Evolutionary conservation across 2,113 vertebrate species (phyloP), one percentile per base, ranked within the genome.

Genomic region (Anoura caudifer): DNA sequence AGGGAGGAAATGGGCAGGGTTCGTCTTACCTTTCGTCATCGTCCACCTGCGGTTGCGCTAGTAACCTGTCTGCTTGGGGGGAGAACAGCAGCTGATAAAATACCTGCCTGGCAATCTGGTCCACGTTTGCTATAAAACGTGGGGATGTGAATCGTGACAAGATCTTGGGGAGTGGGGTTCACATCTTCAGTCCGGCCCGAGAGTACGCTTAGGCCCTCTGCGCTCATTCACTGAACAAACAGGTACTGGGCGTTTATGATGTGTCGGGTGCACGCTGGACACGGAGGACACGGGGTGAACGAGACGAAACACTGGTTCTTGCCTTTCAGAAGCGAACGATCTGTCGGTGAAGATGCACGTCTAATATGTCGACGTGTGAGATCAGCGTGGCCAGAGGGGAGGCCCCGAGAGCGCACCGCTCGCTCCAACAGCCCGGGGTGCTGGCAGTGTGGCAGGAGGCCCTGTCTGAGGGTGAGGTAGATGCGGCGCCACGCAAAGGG

Each of bases 1-100:
- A 92, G 84, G 90, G 63, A 87, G 54, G 73, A 87, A 94, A 95
- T 56, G 36, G 5, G 59, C 38, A 63, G 81, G 85, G 38, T 90
- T 36, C 31, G 33, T 73, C 14, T 90, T 77, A 50, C 77, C 54
- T 56, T 81, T 90, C 81, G 72, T 52, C 54, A 61, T 61, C 52
- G 33, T n/a, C n/a, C n/a, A 41, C 73, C 69, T 84, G 65, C 47
- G 69, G 43, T 41, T 75, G 33, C 41, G 36, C 52, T 85, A 52
- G 67, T n/a, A 63, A 94, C 79, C 50, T 61, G 28, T 52, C 59
- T 16, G 20, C 36, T 8, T 38, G 3, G 47, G n/a, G n/a, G 12
- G 26, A 79, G 47, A 76, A 80, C 88, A 22, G 56, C 12, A 79
- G 79, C 43, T 45, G 56, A 8, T 16, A 54, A 61, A 54, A 52